Evolutionary conservation across 2,888 invertebrate genomes (phyloP).

Genomic region (Pterobdella sp.): DNA sequence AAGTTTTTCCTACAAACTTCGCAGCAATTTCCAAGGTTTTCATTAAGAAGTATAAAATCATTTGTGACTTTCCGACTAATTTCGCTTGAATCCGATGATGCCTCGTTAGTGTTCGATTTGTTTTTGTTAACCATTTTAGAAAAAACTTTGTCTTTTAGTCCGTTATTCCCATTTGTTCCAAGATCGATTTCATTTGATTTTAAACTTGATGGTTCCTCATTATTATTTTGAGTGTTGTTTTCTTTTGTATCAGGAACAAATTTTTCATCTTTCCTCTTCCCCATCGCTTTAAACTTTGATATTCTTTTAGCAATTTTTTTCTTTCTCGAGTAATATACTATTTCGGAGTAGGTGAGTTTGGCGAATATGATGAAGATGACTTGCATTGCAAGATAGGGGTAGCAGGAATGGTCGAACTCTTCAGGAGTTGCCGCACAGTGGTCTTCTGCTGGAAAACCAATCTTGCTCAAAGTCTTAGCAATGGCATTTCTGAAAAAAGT

Average conservation of each 20-base stretch:
- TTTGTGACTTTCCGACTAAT: too few species aligned
- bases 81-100: too few species aligned
- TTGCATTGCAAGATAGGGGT: not conserved
- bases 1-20: too few species aligned
- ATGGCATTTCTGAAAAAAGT: not conserved
- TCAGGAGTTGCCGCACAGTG: not conserved
- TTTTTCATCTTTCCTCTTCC: not conserved
- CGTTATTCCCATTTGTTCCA: too few species aligned
- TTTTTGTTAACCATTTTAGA: too few species aligned
- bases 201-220: too few species aligned
- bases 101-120: too few species aligned
- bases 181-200: too few species aligned
- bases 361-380: not conserved
- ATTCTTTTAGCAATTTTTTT: not conserved
- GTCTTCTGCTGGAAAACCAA: not conserved
- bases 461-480: not conserved
- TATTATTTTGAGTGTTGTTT: too few species aligned
- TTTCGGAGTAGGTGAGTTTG: not conserved
- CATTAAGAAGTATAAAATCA: too few species aligned
- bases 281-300: not conserved
- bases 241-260: not conserved
- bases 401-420: not conserved
- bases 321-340: not conserved
- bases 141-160: too few species aligned
- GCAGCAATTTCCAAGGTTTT: too few species aligned